A percentile compares a stretch with the other conserved stretches of the same genome.
Evolutionary conservation across 2,113 vertebrate genomes (phyloP).

Genomic region (Peromyscus polionotus): DNA sequence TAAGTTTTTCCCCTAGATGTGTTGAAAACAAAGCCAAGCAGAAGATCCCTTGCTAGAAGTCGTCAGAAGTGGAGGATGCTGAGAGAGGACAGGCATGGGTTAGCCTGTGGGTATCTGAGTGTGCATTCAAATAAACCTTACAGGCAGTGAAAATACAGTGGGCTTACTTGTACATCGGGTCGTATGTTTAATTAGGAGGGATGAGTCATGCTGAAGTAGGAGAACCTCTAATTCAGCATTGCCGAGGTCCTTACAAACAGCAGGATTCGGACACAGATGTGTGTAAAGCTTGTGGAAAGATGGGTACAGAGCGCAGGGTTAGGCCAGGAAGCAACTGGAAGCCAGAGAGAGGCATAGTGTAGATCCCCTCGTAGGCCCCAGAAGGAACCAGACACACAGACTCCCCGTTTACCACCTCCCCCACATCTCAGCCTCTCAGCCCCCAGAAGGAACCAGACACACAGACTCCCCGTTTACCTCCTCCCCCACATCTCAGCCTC

Average conservation of each 20-base stretch:
- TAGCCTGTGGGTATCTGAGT: background rate
- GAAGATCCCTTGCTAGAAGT: background rate
- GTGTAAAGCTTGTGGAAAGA: background rate
- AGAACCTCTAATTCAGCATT: background rate
- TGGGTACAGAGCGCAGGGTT: background rate
- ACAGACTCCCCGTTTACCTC: background rate
- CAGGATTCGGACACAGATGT: background rate
- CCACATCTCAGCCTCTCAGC: background rate
- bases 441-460: background rate
- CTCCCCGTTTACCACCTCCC: background rate
- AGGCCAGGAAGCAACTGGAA: background rate
- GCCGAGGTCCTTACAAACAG: background rate
- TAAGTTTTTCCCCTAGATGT: background rate
- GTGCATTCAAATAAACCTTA: constrained; percentile 31
- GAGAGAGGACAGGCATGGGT: background rate
- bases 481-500: background rate
- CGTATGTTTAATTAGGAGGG: background rate
- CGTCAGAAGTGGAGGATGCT: constrained; percentile 29
- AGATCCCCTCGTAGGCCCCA: background rate
- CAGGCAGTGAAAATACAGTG: background rate
- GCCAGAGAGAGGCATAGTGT: background rate
- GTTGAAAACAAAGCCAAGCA: background rate
- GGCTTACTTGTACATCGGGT: background rate
- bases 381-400: background rate
- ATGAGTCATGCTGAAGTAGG: background rate